phyloP scores from a whole-genome alignment of 2,113 vertebrate species.

The Rhinolophus sinicus region DNA sequence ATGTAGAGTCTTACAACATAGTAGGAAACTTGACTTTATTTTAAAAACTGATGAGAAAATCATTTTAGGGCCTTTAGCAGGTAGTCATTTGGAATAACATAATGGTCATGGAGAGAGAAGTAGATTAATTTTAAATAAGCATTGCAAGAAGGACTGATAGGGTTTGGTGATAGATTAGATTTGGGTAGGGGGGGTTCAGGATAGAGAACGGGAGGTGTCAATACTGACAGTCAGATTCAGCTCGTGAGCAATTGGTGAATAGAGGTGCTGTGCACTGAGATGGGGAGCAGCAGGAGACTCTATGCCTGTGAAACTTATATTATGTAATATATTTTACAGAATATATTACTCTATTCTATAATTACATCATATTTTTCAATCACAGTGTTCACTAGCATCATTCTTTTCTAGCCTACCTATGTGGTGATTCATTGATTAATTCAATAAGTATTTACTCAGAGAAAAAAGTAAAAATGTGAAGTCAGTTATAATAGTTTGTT shows the following conservation, averaged over 20 bases:
- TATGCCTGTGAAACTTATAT: neutral
- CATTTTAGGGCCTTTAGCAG: neutral
- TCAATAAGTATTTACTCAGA: neutral
- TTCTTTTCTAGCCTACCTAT: neutral
- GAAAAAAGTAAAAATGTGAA: neutral
- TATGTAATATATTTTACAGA: neutral
- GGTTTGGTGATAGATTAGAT: neutral
- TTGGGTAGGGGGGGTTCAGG: neutral
- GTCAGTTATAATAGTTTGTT: neutral
- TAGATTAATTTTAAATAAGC: neutral
- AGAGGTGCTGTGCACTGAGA: too few species aligned
- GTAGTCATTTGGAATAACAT: neutral
- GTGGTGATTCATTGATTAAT: neutral
- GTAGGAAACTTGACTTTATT: neutral
- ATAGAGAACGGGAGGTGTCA: neutral
- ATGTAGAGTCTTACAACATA: neutral
- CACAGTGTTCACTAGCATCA: neutral
- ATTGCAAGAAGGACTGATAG: neutral
- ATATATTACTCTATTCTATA: neutral
- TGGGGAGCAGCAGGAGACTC: neutral
- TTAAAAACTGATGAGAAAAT: neutral
- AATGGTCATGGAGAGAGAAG: neutral
- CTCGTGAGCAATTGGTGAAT: rapidly evolving
- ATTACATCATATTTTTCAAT: neutral
- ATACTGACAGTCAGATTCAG: neutral